These are phyloP conservation scores for Lasioglossum lativentre DNA, from an alignment of 2,888 invertebrate species.

Conservation along the genomic window DNA sequence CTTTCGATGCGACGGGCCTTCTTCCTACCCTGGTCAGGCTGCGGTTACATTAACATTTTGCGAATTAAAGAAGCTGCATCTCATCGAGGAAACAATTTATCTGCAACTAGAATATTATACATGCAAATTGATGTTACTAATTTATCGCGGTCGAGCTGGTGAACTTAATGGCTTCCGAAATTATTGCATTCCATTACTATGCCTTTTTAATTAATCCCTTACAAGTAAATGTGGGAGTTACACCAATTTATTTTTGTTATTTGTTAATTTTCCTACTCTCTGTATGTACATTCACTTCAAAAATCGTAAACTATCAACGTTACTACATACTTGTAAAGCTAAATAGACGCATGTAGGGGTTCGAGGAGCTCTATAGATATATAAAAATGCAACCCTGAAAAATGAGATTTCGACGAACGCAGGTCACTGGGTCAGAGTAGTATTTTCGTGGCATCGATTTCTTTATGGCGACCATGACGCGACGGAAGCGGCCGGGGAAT, in stretches of 20 bases:
- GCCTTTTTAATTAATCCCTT: neutral
- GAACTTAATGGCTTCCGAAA: neutral
- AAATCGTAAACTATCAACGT: too few species aligned
- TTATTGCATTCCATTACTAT: neutral
- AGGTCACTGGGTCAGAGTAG: conserved; percentile 61
- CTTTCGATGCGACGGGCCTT: neutral
- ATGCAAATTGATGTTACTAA: neutral
- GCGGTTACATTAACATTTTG: neutral
- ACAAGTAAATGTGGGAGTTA: too few species aligned
- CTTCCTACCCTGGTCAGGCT: neutral
- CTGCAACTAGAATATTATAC: neutral
- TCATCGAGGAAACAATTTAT: neutral
- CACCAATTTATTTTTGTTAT: too few species aligned
- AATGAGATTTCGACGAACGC: neutral
- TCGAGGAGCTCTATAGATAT: neutral
- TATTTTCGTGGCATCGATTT: conserved; percentile 39
- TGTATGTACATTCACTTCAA: too few species aligned
- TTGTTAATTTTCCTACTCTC: too few species aligned
- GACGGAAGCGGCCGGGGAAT: conserved; percentile 39
- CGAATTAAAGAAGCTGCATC: neutral
- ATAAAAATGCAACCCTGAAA: neutral
- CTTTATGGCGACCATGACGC: conserved; percentile 47
- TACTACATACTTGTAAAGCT: neutral
- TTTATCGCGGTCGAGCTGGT: neutral
- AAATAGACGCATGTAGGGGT: neutral